phyloP scores from a whole-genome alignment of 2,113 vertebrate genomes.

The Percina caprodes region DNA sequence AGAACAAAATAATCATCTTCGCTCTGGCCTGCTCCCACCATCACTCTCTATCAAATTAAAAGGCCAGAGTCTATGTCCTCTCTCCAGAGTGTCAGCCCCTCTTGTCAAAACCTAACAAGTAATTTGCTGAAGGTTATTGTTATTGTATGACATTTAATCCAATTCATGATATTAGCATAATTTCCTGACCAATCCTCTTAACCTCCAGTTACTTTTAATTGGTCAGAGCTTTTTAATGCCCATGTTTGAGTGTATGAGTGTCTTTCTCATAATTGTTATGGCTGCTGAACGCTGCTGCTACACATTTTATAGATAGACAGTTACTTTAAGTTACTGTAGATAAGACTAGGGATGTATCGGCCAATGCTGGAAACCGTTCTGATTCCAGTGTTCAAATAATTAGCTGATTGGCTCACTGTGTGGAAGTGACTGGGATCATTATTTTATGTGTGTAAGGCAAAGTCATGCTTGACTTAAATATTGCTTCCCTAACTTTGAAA shows the following conservation, averaged over 20 bases:
- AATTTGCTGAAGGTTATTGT: conserved; percentile 76
- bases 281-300: conserved; percentile 14
- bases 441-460: no score
- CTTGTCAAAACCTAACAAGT: conserved; percentile 61
- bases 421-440: no score
- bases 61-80: conserved; percentile 60
- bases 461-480: no score
- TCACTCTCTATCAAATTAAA: conserved; percentile 74
- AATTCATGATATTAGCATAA: conserved; percentile 76
- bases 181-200: conserved; percentile 65
- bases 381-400: no score
- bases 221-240: conserved; percentile 48
- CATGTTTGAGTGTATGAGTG: conserved; percentile 48
- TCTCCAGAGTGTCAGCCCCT: conserved; percentile 24
- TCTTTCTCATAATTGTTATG: conserved; percentile 58
- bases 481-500: no score
- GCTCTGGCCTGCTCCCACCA: conserved; percentile 40
- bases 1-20: conserved; percentile 15
- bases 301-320: conserved; percentile 18
- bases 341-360: background rate
- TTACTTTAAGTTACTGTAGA: background rate
- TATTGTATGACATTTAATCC: conserved; percentile 75
- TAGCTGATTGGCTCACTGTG: no score
- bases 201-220: conserved; percentile 78
- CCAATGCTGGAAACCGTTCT: no score